phyloP scores from a whole-genome alignment of 2,888 invertebrate genomes.

The Microchrysa polita region DNA sequence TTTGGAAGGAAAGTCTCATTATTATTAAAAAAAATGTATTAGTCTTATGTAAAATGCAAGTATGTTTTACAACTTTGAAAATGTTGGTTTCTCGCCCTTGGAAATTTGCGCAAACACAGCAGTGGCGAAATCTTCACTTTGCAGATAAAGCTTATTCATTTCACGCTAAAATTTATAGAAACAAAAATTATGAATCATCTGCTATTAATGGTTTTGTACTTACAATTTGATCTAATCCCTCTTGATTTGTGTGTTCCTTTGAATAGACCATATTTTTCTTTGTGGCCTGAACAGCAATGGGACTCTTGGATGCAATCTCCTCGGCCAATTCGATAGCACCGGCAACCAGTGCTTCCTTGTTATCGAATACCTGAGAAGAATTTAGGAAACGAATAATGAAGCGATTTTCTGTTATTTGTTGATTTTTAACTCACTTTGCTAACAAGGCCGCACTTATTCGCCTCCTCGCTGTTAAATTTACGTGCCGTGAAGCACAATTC shows the following conservation, averaged over 20 bases:
- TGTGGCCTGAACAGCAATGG: conserved; percentile 92
- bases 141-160: conserved; percentile 86
- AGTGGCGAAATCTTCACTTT: conserved; percentile 88
- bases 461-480: conserved; percentile 83
- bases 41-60: no score
- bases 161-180: conserved; percentile 69
- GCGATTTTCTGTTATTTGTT: no score
- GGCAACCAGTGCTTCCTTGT: conserved; percentile 68
- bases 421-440: conserved; percentile 68
- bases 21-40: no score
- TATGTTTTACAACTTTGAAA: conserved; percentile 77
- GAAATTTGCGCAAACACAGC: conserved; percentile 78
- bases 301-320: conserved; percentile 87
- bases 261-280: conserved; percentile 87
- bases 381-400: not conserved
- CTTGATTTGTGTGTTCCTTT: conserved; percentile 85
- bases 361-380: conserved; percentile 57
- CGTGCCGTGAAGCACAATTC: conserved; percentile 91
- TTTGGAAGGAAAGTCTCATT: no score
- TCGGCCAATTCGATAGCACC: conserved; percentile 80
- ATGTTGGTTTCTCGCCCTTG: conserved; percentile 75
- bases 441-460: conserved; percentile 83
- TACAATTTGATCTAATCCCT: conserved; percentile 92
- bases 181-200: conserved; percentile 44
- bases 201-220: conserved; percentile 63